Evolutionary conservation across 2,113 vertebrate species (phyloP), one percentile per base, ranked within the genome.

Genomic region (Thamnaconus septentrionalis): DNA sequence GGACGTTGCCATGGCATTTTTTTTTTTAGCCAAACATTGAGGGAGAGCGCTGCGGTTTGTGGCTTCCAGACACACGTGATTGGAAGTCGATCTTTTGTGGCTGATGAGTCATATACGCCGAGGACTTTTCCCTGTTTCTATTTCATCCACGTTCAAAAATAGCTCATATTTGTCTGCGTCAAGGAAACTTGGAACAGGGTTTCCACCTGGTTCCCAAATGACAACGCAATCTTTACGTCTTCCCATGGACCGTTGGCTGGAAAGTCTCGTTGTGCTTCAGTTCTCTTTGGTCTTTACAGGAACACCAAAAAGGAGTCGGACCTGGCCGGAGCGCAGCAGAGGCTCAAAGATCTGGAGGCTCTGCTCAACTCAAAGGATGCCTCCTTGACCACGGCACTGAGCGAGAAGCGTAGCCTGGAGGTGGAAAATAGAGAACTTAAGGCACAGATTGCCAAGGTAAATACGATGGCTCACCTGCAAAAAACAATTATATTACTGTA

Each of bases 331-430:
- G 94, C 96, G 0, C 84, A 92, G 89, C 93, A 88, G 3, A 92
- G 95, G 39, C 93, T 97, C 71, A 96, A 95, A 82, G 95, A 97
- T 3, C 79, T 97, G 84, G 95, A 97, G 73, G 94, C 96, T 41
- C 76, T 96, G 71, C 92, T 97, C 3, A 96, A 96, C 79, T 95
- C 94, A 11, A 97, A 97, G 82, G 95, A 96, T 4, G 95, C 95
- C 0, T 91, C 94, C 0, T 82, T 97, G 77, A 92, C 92, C 62
- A 97, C 95, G 0, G 94, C 95, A 39, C 86, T 97, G 61, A 89
- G 94, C 0, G 95, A 97, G 91, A 96, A 97, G 81, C 91, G 96
- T 5, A 95, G 88, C 1, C 79, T 96, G 44, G 96, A 97, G 43
- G 53, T 51, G 0, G 95, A 97, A 76, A 86, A 95, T 64, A 78